Evolutionary conservation across 2,888 invertebrate genomes (phyloP).

Genomic region (Melieria picta): DNA sequence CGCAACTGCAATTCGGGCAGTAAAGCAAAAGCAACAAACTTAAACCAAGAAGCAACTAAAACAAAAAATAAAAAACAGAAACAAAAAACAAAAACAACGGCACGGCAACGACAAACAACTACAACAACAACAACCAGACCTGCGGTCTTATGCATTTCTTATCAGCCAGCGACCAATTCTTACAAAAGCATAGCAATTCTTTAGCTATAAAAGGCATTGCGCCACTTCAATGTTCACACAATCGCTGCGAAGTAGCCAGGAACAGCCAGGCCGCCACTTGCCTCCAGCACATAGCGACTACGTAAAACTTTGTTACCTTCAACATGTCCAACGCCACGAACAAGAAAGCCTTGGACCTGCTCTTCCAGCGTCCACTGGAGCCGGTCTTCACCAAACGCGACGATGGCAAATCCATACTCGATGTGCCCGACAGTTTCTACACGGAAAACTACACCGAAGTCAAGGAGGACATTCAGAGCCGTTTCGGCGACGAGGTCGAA

Average conservation of each 20-base stretch:
- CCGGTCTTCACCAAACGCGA: slow-evolving; percentile 61
- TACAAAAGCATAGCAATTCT: slow-evolving; percentile 1
- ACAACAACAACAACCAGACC: no score
- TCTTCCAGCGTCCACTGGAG: slow-evolving; percentile 64
- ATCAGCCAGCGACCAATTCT: background rate
- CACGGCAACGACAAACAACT: no score
- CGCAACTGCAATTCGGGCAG: no score
- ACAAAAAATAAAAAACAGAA: no score
- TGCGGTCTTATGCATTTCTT: no score
- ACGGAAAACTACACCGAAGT: slow-evolving; percentile 56
- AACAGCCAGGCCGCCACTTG: background rate
- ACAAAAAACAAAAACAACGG: no score
- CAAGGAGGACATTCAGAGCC: slow-evolving; percentile 54
- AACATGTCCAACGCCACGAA: slow-evolving; percentile 50
- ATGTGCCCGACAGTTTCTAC: slow-evolving; percentile 61
- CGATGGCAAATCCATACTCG: slow-evolving; percentile 58
- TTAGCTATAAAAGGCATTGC: background rate
- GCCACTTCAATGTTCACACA: background rate
- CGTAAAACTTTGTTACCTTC: background rate
- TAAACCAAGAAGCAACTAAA: no score
- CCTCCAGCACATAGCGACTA: background rate
- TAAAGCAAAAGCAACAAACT: no score
- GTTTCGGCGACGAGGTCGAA: slow-evolving; percentile 59
- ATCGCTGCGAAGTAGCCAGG: background rate
- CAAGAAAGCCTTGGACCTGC: slow-evolving; percentile 54